Conservation (phyloP, 2,113 vertebrate species). For the Ptilonorhynchus violaceus region DNA sequence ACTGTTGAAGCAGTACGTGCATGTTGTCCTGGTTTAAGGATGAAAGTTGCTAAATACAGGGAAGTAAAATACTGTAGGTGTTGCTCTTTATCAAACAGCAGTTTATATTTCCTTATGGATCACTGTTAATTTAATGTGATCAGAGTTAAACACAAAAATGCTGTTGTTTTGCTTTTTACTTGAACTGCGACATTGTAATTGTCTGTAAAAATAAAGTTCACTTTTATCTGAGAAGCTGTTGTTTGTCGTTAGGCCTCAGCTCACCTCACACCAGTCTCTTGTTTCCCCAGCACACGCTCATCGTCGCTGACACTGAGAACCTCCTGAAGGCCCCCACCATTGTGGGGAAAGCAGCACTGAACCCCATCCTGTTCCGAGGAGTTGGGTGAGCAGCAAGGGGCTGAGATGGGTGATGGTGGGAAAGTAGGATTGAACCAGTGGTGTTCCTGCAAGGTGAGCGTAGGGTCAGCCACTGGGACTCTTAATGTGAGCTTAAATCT, state of each 20-base stretch:
- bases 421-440: accelerated
- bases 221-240: neutral
- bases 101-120: neutral
- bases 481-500: accelerated
- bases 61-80: neutral
- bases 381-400: slow-evolving; percentile 83
- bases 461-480: neutral
- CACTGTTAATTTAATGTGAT: neutral
- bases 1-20: accelerated
- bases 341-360: slow-evolving; percentile 84
- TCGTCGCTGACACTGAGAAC: slow-evolving; percentile 90
- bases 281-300: slow-evolving; percentile 83
- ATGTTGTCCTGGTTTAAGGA: neutral
- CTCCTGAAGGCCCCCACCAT: slow-evolving; percentile 96
- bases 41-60: neutral
- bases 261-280: accelerated
- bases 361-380: slow-evolving; percentile 92
- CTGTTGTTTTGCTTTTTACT: neutral
- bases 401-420: accelerated
- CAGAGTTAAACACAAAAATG: neutral
- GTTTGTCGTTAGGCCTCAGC: neutral
- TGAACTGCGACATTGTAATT: accelerated
- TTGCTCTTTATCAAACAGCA: neutral
- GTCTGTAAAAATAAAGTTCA: neutral
- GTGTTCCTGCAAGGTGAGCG: accelerated